These are phyloP conservation scores for Condylura cristata DNA, from an alignment of 2,113 vertebrate genomes.

Conservation along the genomic window DNA sequence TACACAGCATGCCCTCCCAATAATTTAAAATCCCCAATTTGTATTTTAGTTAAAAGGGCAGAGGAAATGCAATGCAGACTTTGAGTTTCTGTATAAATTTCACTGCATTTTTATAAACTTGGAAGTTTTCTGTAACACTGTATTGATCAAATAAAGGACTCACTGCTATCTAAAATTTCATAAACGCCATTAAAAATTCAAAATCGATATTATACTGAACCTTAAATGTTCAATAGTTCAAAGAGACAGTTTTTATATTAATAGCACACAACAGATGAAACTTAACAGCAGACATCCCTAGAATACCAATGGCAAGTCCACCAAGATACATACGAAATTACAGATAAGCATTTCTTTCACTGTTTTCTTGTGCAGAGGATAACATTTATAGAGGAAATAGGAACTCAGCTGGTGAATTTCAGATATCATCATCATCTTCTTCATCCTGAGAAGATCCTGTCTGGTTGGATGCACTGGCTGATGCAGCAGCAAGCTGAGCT, in stretches of 20 bases:
- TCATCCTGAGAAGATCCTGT: conserved; percentile 98
- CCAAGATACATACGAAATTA: conserved; percentile 86
- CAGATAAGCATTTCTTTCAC: conserved; percentile 87
- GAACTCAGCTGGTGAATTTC: conserved; percentile 87
- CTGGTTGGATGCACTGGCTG: conserved; percentile 95
- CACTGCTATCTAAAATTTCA: conserved; percentile 90
- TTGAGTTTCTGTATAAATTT: conserved; percentile 89
- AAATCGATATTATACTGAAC: conserved; percentile 90
- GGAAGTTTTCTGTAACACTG: conserved; percentile 88
- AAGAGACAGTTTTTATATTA: conserved; percentile 88
- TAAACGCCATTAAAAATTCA: conserved; percentile 91
- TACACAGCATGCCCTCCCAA: conserved; percentile 59
- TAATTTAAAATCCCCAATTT: conserved; percentile 87
- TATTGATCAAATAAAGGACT: conserved; percentile 89
- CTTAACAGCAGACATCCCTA: conserved; percentile 86
- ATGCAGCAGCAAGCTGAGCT: conserved; percentile 96
- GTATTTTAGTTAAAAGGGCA: conserved; percentile 88
- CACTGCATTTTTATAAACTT: conserved; percentile 88
- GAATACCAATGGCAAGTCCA: conserved; percentile 88
- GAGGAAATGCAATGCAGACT: conserved; percentile 86
- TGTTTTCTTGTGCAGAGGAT: conserved; percentile 86
- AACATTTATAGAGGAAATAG: conserved; percentile 81
- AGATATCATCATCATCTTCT: conserved; percentile 98
- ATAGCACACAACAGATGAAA: conserved; percentile 86
- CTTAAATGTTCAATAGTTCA: conserved; percentile 88